These are phyloP conservation scores for Theocolax elegans DNA, from an alignment of 1,140 invertebrate genomes.

Conservation along the genomic window DNA sequence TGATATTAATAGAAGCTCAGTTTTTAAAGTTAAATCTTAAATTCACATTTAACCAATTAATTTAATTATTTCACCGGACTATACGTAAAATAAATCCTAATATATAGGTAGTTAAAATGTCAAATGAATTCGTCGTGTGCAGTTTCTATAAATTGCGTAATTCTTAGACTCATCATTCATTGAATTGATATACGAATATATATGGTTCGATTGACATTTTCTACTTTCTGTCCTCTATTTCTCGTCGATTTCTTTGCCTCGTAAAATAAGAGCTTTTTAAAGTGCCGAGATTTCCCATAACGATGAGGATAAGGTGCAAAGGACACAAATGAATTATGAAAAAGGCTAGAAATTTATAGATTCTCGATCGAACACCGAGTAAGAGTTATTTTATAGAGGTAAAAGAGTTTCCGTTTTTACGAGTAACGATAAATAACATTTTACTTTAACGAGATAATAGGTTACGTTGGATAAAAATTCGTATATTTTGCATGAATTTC, in stretches of 20 bases:
- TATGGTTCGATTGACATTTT: not conserved
- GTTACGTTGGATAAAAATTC: no score
- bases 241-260: not conserved
- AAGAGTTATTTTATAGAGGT: not conserved
- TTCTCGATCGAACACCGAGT: not conserved
- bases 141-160: no score
- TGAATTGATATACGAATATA: not conserved
- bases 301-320: not conserved
- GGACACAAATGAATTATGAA: conserved; percentile 14
- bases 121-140: no score
- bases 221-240: not conserved
- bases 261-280: no score
- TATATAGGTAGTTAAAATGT: no score
- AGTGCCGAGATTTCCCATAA: no score
- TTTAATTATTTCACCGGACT: no score
- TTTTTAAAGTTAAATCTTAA: no score
- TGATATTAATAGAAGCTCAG: no score
- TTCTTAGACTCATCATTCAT: not conserved
- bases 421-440: not conserved
- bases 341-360: not conserved
- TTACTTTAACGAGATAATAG: not conserved
- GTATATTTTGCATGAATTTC: no score
- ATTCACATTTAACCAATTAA: no score
- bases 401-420: not conserved
- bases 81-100: no score